phyloP scores from a whole-genome alignment of 2,888 invertebrate genomes.

The Melanargia galathea region DNA sequence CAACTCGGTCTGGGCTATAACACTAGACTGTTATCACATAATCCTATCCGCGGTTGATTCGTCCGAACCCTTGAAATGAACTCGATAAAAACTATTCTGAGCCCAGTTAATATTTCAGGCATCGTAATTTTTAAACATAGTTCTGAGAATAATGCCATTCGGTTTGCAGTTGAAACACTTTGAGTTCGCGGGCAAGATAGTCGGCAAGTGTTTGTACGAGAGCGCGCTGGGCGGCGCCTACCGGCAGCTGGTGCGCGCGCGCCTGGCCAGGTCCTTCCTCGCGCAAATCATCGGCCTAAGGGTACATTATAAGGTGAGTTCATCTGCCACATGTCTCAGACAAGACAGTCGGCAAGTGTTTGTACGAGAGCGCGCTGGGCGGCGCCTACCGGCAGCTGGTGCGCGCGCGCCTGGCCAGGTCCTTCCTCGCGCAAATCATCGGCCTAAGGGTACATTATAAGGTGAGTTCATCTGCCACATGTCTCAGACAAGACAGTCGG shows the following conservation, averaged over 20 bases:
- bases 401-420: constrained; percentile 93
- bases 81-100: too few species aligned
- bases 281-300: constrained; percentile 96
- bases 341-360: constrained; percentile 95
- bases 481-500: constrained; percentile 91
- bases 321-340: constrained; percentile 66
- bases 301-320: constrained; percentile 93
- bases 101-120: too few species aligned
- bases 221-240: constrained; percentile 52
- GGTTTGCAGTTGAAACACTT: constrained; percentile 87
- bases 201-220: constrained; percentile 88
- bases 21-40: too few species aligned
- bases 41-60: too few species aligned
- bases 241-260: constrained; percentile 93
- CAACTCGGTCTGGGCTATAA: too few species aligned
- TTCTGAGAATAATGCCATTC: not conserved
- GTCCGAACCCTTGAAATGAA: too few species aligned
- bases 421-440: constrained; percentile 96
- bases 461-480: constrained; percentile 68
- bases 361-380: not conserved
- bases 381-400: constrained; percentile 88
- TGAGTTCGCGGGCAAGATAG: constrained; percentile 96
- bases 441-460: constrained; percentile 96
- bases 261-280: constrained; percentile 95
- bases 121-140: too few species aligned